Base-by-base conservation (phyloP, 1,140 invertebrate genomes). In the Phocides pigmalion region DNA sequence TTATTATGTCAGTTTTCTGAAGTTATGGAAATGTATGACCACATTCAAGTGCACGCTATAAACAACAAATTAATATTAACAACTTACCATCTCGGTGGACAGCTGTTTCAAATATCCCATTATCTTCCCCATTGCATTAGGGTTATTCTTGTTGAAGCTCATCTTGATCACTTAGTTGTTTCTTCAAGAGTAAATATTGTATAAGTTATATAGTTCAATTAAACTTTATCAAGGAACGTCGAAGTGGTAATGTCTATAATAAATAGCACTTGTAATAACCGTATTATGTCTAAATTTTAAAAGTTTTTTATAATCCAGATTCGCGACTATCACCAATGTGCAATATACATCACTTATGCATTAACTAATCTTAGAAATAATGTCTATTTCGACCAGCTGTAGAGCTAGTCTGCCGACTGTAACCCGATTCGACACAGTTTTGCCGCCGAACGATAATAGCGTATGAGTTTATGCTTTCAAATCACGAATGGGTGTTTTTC, bases 141-240 rank as follows among this genome's bases (percentile, higher is more conserved):
- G 84, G 76, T 89, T 91, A 49, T 89, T 91, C 74, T 89, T 91
- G 70, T 92, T 91, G 76, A 91, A 92, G 69, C 91, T 92, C 91
- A 92, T 92, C 76, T 89, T 88, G 84, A 72, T 59, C 65, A 70
- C 61, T 65, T 50, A 9, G 37, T 16, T 53, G 19, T 64, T 53
- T 16, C 14, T 67, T 49, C 20, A 12, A 53, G 19, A 37, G 4
- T 53, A 35, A 39, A 28, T 46, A 14, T 32, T 16, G n/a, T 15
- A 25, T n/a, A 68, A 50, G 64, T 35, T 59, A 20, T n/a, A n/a
- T 65, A 63, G 39, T 42, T 62, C 20, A 49, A 53, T 63, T 44
- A 65, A 59, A 72, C 44, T 35, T 46, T 53, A 69, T 89, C 84
- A 91, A 68, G 82, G 84, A 72, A 90, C 89, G 80, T 84, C 71